Base-by-base conservation (phyloP, 2,113 vertebrate species). In the Delphinapterus leucas region DNA sequence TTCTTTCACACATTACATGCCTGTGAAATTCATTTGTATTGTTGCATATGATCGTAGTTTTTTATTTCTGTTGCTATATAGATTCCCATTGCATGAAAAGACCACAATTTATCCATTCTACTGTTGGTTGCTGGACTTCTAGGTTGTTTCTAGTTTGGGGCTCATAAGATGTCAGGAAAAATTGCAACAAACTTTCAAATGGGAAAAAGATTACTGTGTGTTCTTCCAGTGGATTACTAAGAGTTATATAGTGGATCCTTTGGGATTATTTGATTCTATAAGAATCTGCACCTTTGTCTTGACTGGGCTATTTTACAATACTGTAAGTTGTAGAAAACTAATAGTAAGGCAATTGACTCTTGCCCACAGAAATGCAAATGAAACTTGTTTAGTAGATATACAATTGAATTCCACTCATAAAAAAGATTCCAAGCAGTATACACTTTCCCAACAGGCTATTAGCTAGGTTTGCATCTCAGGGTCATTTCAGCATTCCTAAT, bases 321-420 rank as follows among this genome's bases (percentile, higher is more conserved):
- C 28, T 73, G 1, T 47, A 25, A 96, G 28, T 13, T 93, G 49
- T 14, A 60, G 41, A 92, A 94, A 97, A 89, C 73, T 76, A 26
- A 87, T 7, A 41, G 63, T 63, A 58, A 90, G 44, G 18, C 26
- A 95, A 63, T 6, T 79, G 20, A 67, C 44, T 61, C 63, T 86
- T 63, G 9, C 73, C 83, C 38, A 82, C 44, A 70, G 68, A 95
- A 93, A 95, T 82, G 44, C 41, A 95, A 93, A 89, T 81, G 8
- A 85, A 44, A 84, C 74, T 68, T 63, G 28, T 44, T 41, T 41
- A 20, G 21, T 61, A 88, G 82, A 84, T 21, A 84, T 38, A 82
- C 25, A 93, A 68, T 1, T 92, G n/a, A 94, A 86, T 86, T 84
- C 44, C 47, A 88, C 20, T 77, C 11, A 7, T n/a, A 84, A 53